Conservation (phyloP, 2,797 vertebrate genomes). For the Ambastaia sidthimunki region DNA sequence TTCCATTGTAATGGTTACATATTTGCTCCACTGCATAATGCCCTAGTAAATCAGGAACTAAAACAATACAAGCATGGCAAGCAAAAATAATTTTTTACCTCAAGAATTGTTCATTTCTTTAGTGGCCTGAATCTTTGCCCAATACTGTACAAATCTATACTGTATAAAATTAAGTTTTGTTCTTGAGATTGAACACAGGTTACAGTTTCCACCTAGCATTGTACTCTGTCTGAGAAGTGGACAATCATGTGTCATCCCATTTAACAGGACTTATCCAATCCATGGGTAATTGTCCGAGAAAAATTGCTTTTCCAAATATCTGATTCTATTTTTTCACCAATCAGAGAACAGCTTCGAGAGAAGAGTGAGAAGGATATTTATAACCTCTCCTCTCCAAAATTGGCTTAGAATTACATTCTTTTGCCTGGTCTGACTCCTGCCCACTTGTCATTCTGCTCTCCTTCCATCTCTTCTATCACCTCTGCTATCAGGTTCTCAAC, state of each 20-base stretch:
- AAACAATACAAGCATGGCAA: not conserved
- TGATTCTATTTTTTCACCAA: slow-evolving; percentile 46
- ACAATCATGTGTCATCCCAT: slow-evolving; percentile 43
- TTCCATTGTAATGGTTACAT: not conserved
- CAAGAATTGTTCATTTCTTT: not conserved
- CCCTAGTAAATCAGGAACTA: not conserved
- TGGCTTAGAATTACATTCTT: slow-evolving; percentile 55
- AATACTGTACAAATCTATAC: not conserved
- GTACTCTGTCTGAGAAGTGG: slow-evolving; percentile 24
- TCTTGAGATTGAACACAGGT: slow-evolving; percentile 26
- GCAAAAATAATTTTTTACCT: not conserved
- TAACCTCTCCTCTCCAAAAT: slow-evolving; percentile 53
- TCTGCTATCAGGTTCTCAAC: slow-evolving; percentile 71
- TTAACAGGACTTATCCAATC: slow-evolving; percentile 51
- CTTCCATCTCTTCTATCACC: slow-evolving; percentile 71
- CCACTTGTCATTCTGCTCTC: slow-evolving; percentile 71
- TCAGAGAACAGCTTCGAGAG: slow-evolving; percentile 14
- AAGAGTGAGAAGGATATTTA: slow-evolving; percentile 23
- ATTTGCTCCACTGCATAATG: not conserved
- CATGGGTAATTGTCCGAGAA: slow-evolving; percentile 53
- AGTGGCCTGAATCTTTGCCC: not conserved
- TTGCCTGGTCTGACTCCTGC: slow-evolving; percentile 53
- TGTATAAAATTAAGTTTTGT: slow-evolving; percentile 12
- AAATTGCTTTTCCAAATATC: slow-evolving; percentile 46
- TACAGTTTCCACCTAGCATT: not conserved